Evolutionary conservation across 2,113 vertebrate genomes (phyloP), one percentile per base, ranked within the genome.

Genomic region (Rhabdomys dilectus): DNA sequence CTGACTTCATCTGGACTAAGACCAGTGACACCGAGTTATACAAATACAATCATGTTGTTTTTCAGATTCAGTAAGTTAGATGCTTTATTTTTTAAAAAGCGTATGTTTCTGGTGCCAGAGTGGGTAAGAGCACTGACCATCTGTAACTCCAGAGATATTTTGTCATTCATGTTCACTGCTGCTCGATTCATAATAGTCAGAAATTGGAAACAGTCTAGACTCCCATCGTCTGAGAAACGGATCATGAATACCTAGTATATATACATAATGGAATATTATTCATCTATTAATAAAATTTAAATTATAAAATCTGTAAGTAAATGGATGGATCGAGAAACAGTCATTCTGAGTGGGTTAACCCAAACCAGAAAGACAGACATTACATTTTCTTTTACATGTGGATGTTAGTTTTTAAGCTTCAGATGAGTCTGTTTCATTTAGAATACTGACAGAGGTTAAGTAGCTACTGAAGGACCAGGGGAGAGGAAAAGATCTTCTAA

Each of bases 31-130:
- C 3, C 90, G 62, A 42, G 12, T 42, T 92, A 56, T 34, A 91
- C 26, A 82, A 51, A 26, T 31, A 29, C 12, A 66, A 64, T 36
- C 21, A 15, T 31, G 86, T 39, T 64, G 80, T 45, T 77, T 96
- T 89, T 62, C 87, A 89, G 77, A 91, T 36, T n/a, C 21, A 66
- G 11, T 80, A 22, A 29, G 91, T 70, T 15, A 80, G 17, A 10
- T 17, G 72, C 51, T 85, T 56, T 72, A 60, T 26, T 78, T 85
- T 76, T 95, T 21, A 39, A 80, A 96, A 85, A 60, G 78, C 39
- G 7, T 73, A 4, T 34, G 42, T 89, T 87, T 88, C 31, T 91
- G 22, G n/a, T 29, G 13, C 24, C 56, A 42, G 58, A 62, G 81
- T 31, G 81, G 24, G 9, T 62, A 29, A 42, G 81, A 84, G n/a